Evolutionary conservation across 2,113 vertebrate genomes (phyloP).

Genomic region (Python bivittatus): DNA sequence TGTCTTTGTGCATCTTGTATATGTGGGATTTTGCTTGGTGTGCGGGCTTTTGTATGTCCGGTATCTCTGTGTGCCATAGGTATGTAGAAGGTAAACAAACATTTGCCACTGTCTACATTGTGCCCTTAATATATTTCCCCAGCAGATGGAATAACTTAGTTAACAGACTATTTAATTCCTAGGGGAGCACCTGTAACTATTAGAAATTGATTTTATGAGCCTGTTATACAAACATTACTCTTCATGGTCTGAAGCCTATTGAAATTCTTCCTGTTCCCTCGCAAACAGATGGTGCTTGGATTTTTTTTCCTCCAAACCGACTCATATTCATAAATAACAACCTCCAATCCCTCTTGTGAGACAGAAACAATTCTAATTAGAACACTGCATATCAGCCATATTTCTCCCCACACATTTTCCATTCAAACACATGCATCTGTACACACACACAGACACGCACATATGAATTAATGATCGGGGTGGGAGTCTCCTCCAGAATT

Average conservation of each 20-base stretch:
- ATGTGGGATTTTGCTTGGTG: neutral
- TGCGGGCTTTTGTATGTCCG: neutral
- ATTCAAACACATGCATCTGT: constrained; percentile 52
- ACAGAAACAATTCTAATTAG: constrained; percentile 72
- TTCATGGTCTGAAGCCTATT: constrained; percentile 74
- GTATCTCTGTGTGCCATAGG: neutral
- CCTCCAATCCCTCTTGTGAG: constrained; percentile 63
- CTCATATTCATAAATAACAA: constrained; percentile 78
- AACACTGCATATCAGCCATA: constrained; percentile 51
- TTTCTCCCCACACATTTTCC: constrained; percentile 37
- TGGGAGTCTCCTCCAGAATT: constrained; percentile 15
- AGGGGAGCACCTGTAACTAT: constrained; percentile 76
- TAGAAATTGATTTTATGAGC: constrained; percentile 79
- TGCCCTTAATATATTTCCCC: constrained; percentile 61
- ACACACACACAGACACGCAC: neutral
- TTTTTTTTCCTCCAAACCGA: constrained; percentile 66
- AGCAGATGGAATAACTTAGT: constrained; percentile 70
- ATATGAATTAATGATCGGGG: neutral
- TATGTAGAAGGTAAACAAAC: neutral
- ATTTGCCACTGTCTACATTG: neutral
- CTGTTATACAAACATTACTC: constrained; percentile 74
- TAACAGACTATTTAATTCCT: constrained; percentile 73
- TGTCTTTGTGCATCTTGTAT: fast-evolving
- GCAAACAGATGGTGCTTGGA: constrained; percentile 80
- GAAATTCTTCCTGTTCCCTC: constrained; percentile 78